These are phyloP conservation scores for Oreotrochilus melanogaster DNA, from an alignment of 2,113 vertebrate species.

Conservation along the genomic window DNA sequence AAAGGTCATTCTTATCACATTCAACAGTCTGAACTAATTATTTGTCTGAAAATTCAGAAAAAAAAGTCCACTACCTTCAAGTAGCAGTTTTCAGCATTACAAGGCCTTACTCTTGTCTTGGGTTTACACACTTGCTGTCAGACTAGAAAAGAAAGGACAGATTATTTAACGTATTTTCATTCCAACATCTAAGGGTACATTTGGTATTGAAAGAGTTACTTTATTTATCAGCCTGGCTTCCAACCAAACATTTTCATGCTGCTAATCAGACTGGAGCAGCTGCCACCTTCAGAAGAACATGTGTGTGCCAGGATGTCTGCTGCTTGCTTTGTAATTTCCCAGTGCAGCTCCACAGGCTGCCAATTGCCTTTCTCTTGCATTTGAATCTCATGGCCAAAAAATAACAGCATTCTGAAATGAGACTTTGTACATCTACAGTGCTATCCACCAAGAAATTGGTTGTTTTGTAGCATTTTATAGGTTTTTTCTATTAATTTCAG, in stretches of 20 bases:
- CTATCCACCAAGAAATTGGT: not conserved
- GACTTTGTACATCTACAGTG: not conserved
- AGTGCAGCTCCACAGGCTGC: not conserved
- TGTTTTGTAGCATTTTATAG: not conserved
- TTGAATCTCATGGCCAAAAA: not conserved
- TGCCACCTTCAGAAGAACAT: conserved; percentile 28
- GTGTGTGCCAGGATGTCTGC: not conserved
- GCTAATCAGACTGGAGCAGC: conserved; percentile 48
- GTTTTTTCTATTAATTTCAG: not conserved
- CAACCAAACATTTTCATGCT: not conserved
- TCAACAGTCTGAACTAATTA: not conserved
- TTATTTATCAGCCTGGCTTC: conserved; percentile 3
- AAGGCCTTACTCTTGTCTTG: not conserved
- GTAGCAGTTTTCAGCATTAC: not conserved
- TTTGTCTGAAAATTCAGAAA: not conserved
- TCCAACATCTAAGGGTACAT: not conserved
- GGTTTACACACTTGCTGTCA: not conserved
- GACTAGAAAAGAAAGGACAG: not conserved
- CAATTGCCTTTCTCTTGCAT: not conserved
- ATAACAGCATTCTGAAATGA: not conserved
- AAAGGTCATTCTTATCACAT: not conserved
- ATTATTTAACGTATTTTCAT: not conserved
- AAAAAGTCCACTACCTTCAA: not conserved
- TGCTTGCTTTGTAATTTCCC: conserved; percentile 22
- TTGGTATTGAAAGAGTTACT: not conserved